Evolutionary conservation across 2,113 vertebrate species (phyloP).

Genomic region (Sylvietta virens): DNA sequence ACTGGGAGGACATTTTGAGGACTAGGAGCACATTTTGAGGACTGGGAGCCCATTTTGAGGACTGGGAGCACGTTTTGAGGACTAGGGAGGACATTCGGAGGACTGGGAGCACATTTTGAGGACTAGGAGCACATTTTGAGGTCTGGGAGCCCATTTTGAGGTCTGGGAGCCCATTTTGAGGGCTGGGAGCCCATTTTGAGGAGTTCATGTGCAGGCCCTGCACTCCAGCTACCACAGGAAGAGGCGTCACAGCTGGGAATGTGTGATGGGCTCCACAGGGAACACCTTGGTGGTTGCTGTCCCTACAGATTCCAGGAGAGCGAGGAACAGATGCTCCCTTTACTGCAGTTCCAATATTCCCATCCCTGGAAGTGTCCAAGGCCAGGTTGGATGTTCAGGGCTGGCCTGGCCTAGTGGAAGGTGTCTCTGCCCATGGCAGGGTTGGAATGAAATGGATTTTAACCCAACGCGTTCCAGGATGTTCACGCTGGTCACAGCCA

Average conservation of each 20-base stretch:
- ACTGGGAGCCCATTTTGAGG: background rate
- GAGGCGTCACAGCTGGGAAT: background rate
- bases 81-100: background rate
- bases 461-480: background rate
- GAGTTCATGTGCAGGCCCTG: background rate
- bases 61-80: background rate
- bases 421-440: background rate
- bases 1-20: background rate
- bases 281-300: background rate
- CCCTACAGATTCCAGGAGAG: background rate
- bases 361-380: background rate
- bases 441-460: background rate
- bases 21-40: background rate
- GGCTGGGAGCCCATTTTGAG: background rate
- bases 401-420: background rate
- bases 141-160: background rate
- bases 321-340: background rate
- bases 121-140: background rate
- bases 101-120: background rate
- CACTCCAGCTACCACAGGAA: background rate
- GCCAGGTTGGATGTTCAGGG: background rate
- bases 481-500: background rate
- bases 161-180: background rate
- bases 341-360: fast-evolving
- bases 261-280: background rate